Base-by-base conservation (phyloP, 30 jellyfish, hydroid and myxozoan species). In the Hydractinia symbiolongicarpus region DNA sequence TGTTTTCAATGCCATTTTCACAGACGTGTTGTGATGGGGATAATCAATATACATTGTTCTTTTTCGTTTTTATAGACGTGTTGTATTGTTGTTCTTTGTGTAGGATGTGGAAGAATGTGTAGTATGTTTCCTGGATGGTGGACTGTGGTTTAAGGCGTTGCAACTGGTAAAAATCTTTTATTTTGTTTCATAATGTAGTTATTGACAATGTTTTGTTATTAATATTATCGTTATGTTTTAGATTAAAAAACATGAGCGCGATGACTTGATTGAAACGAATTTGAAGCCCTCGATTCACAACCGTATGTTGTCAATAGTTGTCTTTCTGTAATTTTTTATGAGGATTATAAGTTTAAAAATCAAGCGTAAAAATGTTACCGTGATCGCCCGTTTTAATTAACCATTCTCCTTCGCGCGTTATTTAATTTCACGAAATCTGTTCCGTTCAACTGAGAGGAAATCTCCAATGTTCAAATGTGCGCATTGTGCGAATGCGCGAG, bases 61-160 rank as follows among this genome's bases (percentile, higher is more conserved):
- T 16, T 3, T 11, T 58, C 69, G 19, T 58, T 58, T 16, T 58
- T 30, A 30, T 30, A 30, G 44, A 30, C 44, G 44, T 30, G 44
- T 2, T 30, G 44, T 30, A 2, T 30, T 30, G 44, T 30, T 30
- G 44, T 30, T 30, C 44, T 30, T 30, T 30, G 44, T 60, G 21
- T 54, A 91, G 98, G 98, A 91, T 76, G 19, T 67, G 11, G 98
- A 91, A 73, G 89, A 88, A 3, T 79, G 96, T 40, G 86, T 83
- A 9, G 67, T 76, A 55, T 88, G 96, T n/a, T 83, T 74, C 49
- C 74, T 91, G 40, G 89, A 79, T 19, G 98, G 98, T 17, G 77
- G 86, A 21, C 11, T 79, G 73, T 91, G 98, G 98, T 87, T 75
- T 60, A 90, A 87, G 16, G 95, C 96, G 4, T 53, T 93, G n/a